Evolutionary conservation across 2,113 vertebrate species (phyloP).

Genomic region (Oncorhynchus nerka): DNA sequence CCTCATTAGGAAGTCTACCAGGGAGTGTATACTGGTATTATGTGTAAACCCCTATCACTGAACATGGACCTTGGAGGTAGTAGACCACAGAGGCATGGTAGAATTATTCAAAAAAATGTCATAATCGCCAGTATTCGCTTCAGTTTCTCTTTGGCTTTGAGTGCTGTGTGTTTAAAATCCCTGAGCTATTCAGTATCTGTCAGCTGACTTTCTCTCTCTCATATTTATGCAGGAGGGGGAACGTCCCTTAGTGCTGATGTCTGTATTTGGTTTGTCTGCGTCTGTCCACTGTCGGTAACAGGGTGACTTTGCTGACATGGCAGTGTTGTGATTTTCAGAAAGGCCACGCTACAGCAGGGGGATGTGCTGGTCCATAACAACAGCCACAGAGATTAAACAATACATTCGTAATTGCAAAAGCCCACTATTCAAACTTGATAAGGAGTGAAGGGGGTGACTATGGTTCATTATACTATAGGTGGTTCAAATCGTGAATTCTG

Average conservation of each 20-base stretch:
- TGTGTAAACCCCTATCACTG: background rate
- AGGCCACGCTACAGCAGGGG: background rate
- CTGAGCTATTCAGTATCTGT: constrained; percentile 25
- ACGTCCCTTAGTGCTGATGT: background rate
- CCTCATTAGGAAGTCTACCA: background rate
- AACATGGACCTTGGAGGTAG: background rate
- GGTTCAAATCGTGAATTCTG: too few relatives aligned
- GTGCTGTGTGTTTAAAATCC: constrained; percentile 7
- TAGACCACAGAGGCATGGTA: constrained; percentile 13
- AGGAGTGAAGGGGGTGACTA: background rate
- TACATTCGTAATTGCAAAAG: constrained; percentile 12
- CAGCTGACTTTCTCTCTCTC: constrained; percentile 31
- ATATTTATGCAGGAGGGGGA: constrained; percentile 43
- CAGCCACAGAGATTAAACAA: constrained; percentile 11
- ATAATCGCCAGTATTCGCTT: constrained; percentile 38
- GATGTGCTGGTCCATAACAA: background rate
- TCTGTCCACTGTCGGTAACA: constrained; percentile 11
- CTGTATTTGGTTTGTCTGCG: constrained; percentile 15
- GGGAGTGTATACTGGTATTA: too few relatives aligned
- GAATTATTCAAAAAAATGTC: constrained; percentile 37
- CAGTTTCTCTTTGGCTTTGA: constrained; percentile 20
- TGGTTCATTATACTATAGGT: background rate
- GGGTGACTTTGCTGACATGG: constrained; percentile 25
- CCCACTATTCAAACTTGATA: background rate
- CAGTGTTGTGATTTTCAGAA: constrained; percentile 23